Percentiles rank a stretch among this genome's conserved stretches.
Conservation (phyloP, 2,888 invertebrate species). For the Drosophila anomalata region DNA sequence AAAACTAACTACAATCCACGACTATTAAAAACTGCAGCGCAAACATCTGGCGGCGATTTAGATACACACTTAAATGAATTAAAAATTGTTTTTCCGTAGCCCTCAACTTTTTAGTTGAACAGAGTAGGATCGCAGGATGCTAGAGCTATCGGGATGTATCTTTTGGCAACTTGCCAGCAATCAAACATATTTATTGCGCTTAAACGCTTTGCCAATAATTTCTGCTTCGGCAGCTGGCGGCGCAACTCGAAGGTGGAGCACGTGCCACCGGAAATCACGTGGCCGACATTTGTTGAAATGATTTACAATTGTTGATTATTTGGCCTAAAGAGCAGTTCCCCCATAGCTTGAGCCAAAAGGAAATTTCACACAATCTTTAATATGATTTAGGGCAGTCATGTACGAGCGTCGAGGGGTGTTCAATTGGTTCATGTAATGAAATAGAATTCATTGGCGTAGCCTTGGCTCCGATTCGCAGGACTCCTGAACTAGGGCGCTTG, state of each 20-base stretch:
- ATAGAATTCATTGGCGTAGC: constrained; percentile 6
- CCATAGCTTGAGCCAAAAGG: neutral
- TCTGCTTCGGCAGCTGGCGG: constrained; percentile 61
- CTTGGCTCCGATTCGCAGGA: constrained; percentile 10
- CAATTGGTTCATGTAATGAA: neutral
- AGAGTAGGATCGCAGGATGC: constrained; percentile 14
- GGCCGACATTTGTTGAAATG: constrained; percentile 72
- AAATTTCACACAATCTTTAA: constrained; percentile 17
- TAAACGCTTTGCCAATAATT: constrained; percentile 82
- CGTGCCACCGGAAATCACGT: constrained; percentile 76
- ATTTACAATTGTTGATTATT: constrained; percentile 66
- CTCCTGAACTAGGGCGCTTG: neutral
- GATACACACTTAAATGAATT: constrained; percentile 55
- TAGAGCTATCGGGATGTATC: constrained; percentile 12
- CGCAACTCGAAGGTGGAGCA: constrained; percentile 44
- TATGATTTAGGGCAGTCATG: constrained; percentile 8
- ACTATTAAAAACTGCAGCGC: constrained; percentile 66
- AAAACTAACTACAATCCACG: constrained; percentile 39
- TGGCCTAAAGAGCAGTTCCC: constrained; percentile 35
- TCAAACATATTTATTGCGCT: constrained; percentile 82
- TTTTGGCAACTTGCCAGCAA: constrained; percentile 63
- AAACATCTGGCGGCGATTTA: constrained; percentile 65
- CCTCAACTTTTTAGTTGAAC: constrained; percentile 4
- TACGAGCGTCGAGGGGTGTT: constrained; percentile 1
- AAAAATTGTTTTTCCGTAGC: constrained; percentile 53